Evolutionary conservation across 1,140 invertebrate species (phyloP).

Genomic region (Conus betulinus): DNA sequence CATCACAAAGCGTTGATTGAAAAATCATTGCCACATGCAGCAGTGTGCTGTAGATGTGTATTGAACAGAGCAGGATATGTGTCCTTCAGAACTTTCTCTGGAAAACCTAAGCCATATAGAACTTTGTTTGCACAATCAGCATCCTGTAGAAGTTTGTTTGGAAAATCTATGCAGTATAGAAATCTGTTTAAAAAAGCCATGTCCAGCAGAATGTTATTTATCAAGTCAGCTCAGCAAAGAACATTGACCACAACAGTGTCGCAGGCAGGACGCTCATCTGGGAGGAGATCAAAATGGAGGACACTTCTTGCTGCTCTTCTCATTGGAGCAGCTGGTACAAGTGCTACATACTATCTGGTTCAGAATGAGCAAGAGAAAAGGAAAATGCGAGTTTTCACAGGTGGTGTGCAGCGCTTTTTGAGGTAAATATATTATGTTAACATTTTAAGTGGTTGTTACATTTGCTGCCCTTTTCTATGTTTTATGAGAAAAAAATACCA

Average conservation of each 20-base stretch:
- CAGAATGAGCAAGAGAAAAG: constrained; percentile 66
- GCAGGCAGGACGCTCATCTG: background rate
- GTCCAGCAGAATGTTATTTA: no score
- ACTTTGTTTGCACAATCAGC: background rate
- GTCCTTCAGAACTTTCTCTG: no score
- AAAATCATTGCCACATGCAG: no score
- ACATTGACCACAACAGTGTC: background rate
- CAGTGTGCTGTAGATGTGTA: no score
- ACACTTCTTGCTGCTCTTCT: background rate
- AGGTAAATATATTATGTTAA: constrained; percentile 58
- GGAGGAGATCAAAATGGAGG: background rate
- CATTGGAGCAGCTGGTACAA: constrained; percentile 10
- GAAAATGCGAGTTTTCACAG: constrained; percentile 68
- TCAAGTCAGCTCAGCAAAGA: background rate
- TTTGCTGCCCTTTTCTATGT: no score
- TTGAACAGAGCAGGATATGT: no score
- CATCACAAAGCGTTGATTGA: no score
- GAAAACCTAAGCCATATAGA: background rate
- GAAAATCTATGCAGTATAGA: background rate
- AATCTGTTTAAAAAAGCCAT: background rate
- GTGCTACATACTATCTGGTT: constrained; percentile 40
- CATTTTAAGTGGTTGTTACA: no score
- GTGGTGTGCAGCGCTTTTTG: constrained; percentile 73
- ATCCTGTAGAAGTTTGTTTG: background rate
- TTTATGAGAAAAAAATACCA: no score